A percentile compares a stretch with the other conserved stretches of the same genome.
These are phyloP conservation scores for Oryzias woworae DNA, from an alignment of 2,113 vertebrate genomes.

Conservation along the genomic window DNA sequence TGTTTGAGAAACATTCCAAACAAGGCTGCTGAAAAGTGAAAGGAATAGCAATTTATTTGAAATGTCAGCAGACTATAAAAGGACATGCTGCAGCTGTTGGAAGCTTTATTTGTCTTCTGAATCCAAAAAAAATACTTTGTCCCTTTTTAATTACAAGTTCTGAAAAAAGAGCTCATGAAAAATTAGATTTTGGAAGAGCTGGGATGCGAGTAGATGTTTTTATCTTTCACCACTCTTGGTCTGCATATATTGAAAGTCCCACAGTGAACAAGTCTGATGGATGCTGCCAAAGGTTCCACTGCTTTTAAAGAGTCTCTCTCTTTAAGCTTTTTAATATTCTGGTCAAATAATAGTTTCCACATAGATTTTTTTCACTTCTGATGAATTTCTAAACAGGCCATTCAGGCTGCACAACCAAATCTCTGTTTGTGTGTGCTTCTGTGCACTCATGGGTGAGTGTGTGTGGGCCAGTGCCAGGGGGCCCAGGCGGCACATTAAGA, in stretches of 20 bases:
- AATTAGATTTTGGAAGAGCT: constrained; percentile 1
- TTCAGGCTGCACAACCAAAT: constrained; percentile 30
- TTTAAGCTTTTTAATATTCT: constrained; percentile 59
- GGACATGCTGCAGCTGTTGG: background rate
- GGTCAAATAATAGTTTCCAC: constrained; percentile 53
- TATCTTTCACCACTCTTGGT: constrained; percentile 18
- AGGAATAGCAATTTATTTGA: background rate
- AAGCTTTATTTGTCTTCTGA: background rate
- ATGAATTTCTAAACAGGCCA: constrained; percentile 50
- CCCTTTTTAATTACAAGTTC: constrained; percentile 8
- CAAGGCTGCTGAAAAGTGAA: too few relatives aligned
- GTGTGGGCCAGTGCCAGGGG: constrained; percentile 42
- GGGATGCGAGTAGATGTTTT: constrained; percentile 15
- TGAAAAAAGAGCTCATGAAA: constrained; percentile 4
- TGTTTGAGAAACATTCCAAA: too few relatives aligned
- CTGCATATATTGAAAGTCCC: constrained; percentile 12
- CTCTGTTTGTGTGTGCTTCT: constrained; percentile 29
- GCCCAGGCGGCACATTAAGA: constrained; percentile 59
- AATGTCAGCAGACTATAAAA: background rate
- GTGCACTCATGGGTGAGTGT: constrained; percentile 3
- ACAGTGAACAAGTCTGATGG: constrained; percentile 25
- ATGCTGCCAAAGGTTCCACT: constrained; percentile 3
- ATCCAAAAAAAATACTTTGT: constrained; percentile 1
- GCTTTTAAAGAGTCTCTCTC: constrained; percentile 28
- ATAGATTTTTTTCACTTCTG: constrained; percentile 33